Conservation (phyloP, 2,888 invertebrate species). For the Calameuta idolon region DNA sequence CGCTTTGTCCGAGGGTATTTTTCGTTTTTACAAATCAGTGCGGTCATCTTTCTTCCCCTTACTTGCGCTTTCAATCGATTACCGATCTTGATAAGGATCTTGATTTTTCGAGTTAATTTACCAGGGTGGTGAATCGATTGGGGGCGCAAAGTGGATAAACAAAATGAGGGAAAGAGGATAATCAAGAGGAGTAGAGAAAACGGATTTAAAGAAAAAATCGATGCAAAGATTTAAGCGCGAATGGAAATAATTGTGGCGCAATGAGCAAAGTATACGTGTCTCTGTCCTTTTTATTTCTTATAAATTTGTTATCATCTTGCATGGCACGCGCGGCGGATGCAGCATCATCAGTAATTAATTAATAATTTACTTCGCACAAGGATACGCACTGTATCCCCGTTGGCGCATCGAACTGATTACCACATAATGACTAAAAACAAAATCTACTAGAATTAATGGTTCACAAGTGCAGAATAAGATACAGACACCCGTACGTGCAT, state of each 20-base stretch:
- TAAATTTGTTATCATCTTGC: neutral
- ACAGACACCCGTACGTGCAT: neutral
- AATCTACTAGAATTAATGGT: neutral
- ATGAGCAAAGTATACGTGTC: neutral
- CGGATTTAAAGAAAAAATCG: neutral
- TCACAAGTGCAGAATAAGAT: neutral
- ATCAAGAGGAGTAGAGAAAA: neutral
- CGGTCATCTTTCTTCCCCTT: neutral
- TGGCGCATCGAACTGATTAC: constrained; percentile 12
- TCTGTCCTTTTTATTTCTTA: neutral
- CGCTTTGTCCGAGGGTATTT: neutral
- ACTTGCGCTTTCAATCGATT: neutral
- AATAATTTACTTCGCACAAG: neutral
- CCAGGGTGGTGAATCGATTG: neutral
- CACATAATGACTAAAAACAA: too few relatives aligned
- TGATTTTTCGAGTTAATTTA: neutral
- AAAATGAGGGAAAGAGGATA: neutral
- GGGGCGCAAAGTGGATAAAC: neutral
- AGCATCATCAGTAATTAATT: neutral
- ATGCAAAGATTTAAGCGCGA: neutral
- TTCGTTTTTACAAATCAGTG: constrained; percentile 4
- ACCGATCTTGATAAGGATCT: neutral
- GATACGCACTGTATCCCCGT: neutral
- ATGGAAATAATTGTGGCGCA: neutral
- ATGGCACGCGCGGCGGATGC: neutral